Base-by-base conservation (phyloP, 2,888 invertebrate genomes). In the Tortrix viridana region DNA sequence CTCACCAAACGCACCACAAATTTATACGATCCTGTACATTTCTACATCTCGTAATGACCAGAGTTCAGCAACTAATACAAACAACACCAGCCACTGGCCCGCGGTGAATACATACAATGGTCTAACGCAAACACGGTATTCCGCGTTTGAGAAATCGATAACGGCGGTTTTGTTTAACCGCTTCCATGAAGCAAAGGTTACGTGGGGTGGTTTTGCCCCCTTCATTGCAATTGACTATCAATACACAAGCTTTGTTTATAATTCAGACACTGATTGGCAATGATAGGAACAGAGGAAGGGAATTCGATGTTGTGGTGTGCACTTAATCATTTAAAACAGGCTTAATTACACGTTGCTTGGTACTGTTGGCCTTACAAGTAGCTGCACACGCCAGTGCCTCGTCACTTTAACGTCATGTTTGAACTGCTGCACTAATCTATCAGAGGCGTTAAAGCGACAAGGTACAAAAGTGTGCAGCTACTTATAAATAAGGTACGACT, bases 111-210 rank as follows among this genome's bases (percentile, higher is more conserved):
- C 46, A 52, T 46, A 57, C 46, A 52, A 26, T 46, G 22, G 52
- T 9, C 19, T 19, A 62, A 56, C 50, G 43, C 62, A 62, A 55
- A 61, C 55, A 55, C n/a, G 38, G 47, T 16, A 43, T 44, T 32
- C 37, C 50, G 32, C 22, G 38, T 32, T 48, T n/a, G 32, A 5
- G 23, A 14, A 23, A 61, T 61, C 61, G 49, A 55, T 55, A 54
- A 48, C 20, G 19, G 20, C 41, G 60, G 53, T 54, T 32, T 46
- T 22, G 46, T 22, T 46, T 23, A 47, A 37, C 16, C 6, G 18
- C 23, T 32, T 32, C 32, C 32, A 32, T 12, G 26, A 23, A 16
- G 9, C 46, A 37, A 56, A 56, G 56, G 37, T 37, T 37, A 47
- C 4, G 49, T 32, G 26, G 16, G 14, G 18, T 16, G 26, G 32